Evolutionary conservation across 1,140 invertebrate species (phyloP).

Genomic region (Pachyrhynchus sulphureomaculatus): DNA sequence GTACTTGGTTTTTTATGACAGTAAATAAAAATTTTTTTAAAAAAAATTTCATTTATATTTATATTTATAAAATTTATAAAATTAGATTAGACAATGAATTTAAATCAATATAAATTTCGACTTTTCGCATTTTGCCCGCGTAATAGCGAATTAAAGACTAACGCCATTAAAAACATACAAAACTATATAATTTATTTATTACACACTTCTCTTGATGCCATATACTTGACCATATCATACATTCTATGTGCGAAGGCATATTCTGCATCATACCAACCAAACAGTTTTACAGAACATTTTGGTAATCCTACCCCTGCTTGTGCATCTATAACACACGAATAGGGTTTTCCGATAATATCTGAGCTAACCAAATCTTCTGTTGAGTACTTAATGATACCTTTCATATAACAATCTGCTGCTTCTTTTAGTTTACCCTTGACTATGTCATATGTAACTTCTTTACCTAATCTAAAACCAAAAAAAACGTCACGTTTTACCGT

Average conservation of each 20-base stretch:
- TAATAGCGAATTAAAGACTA: too few relatives aligned
- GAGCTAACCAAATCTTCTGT: slow-evolving; percentile 91
- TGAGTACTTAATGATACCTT: slow-evolving; percentile 89
- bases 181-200: neutral
- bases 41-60: too few relatives aligned
- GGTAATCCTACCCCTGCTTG: slow-evolving; percentile 87
- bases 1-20: too few relatives aligned
- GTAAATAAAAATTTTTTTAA: too few relatives aligned
- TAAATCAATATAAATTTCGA: too few relatives aligned
- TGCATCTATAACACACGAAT: slow-evolving; percentile 92
- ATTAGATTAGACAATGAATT: too few relatives aligned
- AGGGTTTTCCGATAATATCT: slow-evolving; percentile 85
- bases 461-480: slow-evolving; percentile 56
- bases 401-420: slow-evolving; percentile 73
- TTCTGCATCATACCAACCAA: slow-evolving; percentile 96
- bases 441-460: slow-evolving; percentile 76
- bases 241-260: slow-evolving; percentile 91
- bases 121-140: too few relatives aligned
- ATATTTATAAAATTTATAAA: too few relatives aligned
- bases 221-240: slow-evolving; percentile 82
- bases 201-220: slow-evolving; percentile 42
- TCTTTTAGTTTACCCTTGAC: slow-evolving; percentile 87
- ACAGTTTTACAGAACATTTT: slow-evolving; percentile 84
- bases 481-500: neutral
- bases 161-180: too few relatives aligned